Conservation (phyloP, 2,888 invertebrate species). For the Cantharis lateralis region DNA sequence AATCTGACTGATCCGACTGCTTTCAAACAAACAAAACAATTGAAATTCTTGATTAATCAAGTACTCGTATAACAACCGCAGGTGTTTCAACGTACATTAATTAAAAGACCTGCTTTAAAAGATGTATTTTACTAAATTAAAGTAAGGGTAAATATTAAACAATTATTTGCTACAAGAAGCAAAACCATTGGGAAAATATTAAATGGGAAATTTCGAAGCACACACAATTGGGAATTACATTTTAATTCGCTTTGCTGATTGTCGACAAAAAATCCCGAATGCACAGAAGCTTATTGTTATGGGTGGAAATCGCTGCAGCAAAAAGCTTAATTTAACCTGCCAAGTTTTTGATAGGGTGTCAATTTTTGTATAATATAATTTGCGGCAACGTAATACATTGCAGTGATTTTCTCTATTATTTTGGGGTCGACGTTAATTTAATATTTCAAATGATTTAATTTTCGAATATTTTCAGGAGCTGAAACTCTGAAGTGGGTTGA, state of each 20-base stretch:
- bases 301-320: neutral
- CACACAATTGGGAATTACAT: neutral
- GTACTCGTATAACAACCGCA: constrained; percentile 34
- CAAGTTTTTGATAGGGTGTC: no score
- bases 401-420: no score
- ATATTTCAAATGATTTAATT: no score
- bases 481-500: no score
- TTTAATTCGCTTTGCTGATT: neutral
- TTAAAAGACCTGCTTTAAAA: constrained; percentile 29
- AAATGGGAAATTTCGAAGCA: neutral
- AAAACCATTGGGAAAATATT: neutral
- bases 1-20: constrained; percentile 23
- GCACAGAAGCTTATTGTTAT: neutral
- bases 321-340: neutral
- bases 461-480: no score
- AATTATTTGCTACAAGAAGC: neutral
- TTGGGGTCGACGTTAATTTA: no score
- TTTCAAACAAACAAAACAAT: constrained; percentile 31
- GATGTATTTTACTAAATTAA: constrained; percentile 37
- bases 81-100: constrained; percentile 40
- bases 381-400: no score
- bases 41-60: constrained; percentile 35
- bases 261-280: neutral
- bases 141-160: constrained; percentile 27
- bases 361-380: no score